A percentile compares a stretch with the other conserved stretches of the same genome.
phyloP scores from a whole-genome alignment of 1,140 invertebrate genomes.

The Panonychus citri region DNA sequence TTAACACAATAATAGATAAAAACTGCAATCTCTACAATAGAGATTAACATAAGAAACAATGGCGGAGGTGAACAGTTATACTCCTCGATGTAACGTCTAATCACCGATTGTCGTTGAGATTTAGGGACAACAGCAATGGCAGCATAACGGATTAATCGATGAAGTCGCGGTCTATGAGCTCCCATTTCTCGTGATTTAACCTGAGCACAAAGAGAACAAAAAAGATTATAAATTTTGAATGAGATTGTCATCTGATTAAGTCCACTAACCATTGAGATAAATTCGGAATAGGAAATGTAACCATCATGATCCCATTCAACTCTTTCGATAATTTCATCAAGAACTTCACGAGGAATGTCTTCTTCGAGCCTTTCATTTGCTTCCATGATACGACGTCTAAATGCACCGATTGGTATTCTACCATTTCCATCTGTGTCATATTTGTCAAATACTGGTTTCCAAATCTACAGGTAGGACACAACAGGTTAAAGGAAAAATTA shows the following conservation, averaged over 20 bases:
- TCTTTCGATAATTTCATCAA: constrained; percentile 40
- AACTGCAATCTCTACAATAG: constrained; percentile 20
- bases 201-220: too few relatives aligned
- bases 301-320: constrained; percentile 46
- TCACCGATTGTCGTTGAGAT: constrained; percentile 30
- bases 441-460: constrained; percentile 21
- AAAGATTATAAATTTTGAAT: too few relatives aligned
- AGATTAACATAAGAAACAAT: constrained; percentile 46
- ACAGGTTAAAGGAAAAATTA: neutral
- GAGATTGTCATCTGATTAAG: too few relatives aligned
- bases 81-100: constrained; percentile 45
- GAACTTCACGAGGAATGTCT: constrained; percentile 43
- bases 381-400: constrained; percentile 38
- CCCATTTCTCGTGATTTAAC: constrained; percentile 2
- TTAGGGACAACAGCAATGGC: constrained; percentile 23
- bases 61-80: constrained; percentile 59
- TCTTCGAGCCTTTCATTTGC: constrained; percentile 30
- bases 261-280: constrained; percentile 40
- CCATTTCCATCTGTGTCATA: constrained; percentile 49
- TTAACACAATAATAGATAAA: constrained; percentile 26
- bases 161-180: constrained; percentile 9
- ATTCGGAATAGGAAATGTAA: constrained; percentile 48
- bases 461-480: neutral
- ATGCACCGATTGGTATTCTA: constrained; percentile 39
- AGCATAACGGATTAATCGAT: constrained; percentile 14